These are phyloP conservation scores for Plecotus auritus DNA, from an alignment of 2,113 vertebrate genomes.

Conservation along the genomic window DNA sequence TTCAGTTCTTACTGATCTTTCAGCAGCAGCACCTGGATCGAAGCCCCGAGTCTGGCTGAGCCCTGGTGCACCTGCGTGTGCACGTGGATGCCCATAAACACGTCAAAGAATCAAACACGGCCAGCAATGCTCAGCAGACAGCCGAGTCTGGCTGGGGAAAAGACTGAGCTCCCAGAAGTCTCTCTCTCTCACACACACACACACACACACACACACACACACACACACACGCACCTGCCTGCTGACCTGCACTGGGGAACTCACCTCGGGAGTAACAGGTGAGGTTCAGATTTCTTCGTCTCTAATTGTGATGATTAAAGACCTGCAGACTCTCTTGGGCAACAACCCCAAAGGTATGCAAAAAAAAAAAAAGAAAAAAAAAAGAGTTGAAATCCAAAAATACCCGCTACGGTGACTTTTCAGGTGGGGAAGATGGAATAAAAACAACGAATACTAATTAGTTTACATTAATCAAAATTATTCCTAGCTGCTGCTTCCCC, in stretches of 20 bases:
- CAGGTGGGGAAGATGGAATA: conserved; percentile 25
- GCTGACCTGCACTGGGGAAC: neutral
- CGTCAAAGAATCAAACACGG: neutral
- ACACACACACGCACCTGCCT: neutral
- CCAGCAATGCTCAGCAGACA: neutral
- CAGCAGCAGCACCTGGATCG: neutral
- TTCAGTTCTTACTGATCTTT: neutral
- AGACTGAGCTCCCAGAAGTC: neutral
- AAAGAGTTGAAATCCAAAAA: neutral
- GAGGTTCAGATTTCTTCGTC: neutral
- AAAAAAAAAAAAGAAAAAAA: neutral
- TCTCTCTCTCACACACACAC: neutral
- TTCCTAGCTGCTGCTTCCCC: neutral
- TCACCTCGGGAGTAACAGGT: neutral
- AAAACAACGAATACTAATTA: conserved; percentile 52
- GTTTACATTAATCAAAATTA: conserved; percentile 71
- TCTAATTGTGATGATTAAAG: neutral
- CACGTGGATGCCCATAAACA: rapidly evolving
- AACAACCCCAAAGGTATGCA: neutral
- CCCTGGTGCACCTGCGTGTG: too few species aligned
- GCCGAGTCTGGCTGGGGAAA: neutral
- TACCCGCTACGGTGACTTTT: conserved; percentile 28
- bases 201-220: too few species aligned
- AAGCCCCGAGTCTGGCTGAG: rapidly evolving
- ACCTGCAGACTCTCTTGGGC: neutral